phyloP scores from a whole-genome alignment of 2,113 vertebrate genomes.

The Calyptomena viridis region DNA sequence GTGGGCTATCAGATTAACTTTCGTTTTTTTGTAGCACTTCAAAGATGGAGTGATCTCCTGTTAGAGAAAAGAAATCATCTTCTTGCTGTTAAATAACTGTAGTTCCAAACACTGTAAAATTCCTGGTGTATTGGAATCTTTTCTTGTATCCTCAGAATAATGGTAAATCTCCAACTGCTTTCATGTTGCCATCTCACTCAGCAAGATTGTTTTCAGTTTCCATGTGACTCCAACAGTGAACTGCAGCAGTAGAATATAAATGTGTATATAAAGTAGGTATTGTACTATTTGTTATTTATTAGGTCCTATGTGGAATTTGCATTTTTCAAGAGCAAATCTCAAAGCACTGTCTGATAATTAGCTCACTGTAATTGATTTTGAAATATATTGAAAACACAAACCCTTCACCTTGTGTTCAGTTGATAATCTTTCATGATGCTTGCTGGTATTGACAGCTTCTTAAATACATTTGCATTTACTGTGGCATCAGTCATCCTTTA shows the following conservation, averaged over 20 bases:
- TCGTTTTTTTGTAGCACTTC: not conserved
- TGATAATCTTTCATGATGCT: not conserved
- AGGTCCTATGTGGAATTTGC: not conserved
- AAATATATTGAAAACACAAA: slow-evolving; percentile 4
- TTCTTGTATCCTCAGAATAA: not conserved
- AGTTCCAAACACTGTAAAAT: not conserved
- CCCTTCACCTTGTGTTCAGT: not conserved
- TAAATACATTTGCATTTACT: not conserved
- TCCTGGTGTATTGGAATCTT: not conserved
- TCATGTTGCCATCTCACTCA: not conserved
- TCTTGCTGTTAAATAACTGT: not conserved
- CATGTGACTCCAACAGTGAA: not conserved
- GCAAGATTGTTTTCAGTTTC: not conserved
- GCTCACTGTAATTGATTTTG: slow-evolving; percentile 27
- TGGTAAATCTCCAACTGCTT: not conserved
- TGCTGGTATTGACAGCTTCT: not conserved
- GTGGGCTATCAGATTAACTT: not conserved
- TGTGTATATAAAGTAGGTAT: not conserved
- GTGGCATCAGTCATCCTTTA: not conserved
- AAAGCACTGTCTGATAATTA: slow-evolving; percentile 14
- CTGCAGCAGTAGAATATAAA: not conserved
- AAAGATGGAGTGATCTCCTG: not conserved
- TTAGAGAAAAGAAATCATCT: not conserved
- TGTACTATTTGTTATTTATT: not conserved
- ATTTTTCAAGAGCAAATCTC: slow-evolving; percentile 37